A percentile compares a stretch with the other conserved stretches of the same genome.
Evolutionary conservation across 2,888 invertebrate species (phyloP).

Genomic region (Leucozona laternaria): DNA sequence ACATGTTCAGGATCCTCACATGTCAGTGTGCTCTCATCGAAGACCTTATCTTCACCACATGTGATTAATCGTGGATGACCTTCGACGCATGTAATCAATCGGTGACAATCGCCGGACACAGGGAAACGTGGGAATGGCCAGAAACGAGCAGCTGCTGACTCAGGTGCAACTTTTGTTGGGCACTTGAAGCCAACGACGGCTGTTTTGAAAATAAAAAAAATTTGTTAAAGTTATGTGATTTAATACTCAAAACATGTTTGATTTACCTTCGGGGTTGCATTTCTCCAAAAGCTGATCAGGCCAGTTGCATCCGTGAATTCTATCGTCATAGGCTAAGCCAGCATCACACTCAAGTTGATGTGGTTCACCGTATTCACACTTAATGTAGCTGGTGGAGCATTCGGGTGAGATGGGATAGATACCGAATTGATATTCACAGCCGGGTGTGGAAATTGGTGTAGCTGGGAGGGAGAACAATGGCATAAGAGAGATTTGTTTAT

Average conservation of each 20-base stretch:
- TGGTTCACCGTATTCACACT: conserved; percentile 93
- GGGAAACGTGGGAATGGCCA: conserved; percentile 97
- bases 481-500: too few species aligned
- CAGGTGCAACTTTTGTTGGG: conserved; percentile 92
- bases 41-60: conserved; percentile 94
- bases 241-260: not conserved
- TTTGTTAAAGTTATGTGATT: conserved; percentile 43
- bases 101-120: conserved; percentile 93
- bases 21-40: conserved; percentile 92
- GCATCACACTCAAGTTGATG: conserved; percentile 92
- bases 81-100: conserved; percentile 95
- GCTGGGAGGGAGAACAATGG: conserved; percentile 86
- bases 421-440: conserved; percentile 95
- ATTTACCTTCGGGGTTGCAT: conserved; percentile 94
- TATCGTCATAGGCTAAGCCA: conserved; percentile 94
- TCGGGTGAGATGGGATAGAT: conserved; percentile 91
- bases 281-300: conserved; percentile 94
- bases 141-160: conserved; percentile 93
- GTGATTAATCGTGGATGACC: conserved; percentile 94
- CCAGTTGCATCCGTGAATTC: conserved; percentile 96
- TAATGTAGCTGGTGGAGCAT: conserved; percentile 94
- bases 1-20: conserved; percentile 88
- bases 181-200: conserved; percentile 96
- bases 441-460: conserved; percentile 91
- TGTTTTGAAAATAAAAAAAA: conserved; percentile 80